Conservation (phyloP, 2,888 invertebrate genomes). For the Pheosia gnoma region DNA sequence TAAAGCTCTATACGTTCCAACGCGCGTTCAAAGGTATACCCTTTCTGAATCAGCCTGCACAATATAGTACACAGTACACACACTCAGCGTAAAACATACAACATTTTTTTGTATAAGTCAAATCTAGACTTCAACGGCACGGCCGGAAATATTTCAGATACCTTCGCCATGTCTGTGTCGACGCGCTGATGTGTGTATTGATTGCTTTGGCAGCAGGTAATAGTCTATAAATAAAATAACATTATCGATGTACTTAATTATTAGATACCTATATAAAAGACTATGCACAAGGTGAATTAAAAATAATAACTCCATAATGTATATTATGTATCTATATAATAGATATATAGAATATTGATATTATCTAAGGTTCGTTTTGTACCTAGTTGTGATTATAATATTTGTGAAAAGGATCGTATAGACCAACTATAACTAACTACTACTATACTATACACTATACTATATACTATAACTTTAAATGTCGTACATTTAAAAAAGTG, state of each 20-base stretch:
- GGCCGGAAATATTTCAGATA: slow-evolving; percentile 8
- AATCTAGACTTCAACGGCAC: neutral
- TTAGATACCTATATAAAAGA: neutral
- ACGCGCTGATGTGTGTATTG: neutral
- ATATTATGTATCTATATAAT: neutral
- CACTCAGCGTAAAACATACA: too few relatives aligned
- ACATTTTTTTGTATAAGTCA: too few relatives aligned
- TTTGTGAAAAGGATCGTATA: too few relatives aligned
- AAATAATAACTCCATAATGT: neutral
- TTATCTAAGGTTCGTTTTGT: neutral
- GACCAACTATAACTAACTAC: too few relatives aligned
- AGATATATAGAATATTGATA: neutral
- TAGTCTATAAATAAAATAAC: neutral
- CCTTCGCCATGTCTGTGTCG: slow-evolving; percentile 4
- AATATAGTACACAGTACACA: too few relatives aligned
- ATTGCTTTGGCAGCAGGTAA: slow-evolving; percentile 1
- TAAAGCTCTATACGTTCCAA: too few relatives aligned
- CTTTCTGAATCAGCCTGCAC: too few relatives aligned
- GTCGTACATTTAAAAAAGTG: too few relatives aligned
- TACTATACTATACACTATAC: too few relatives aligned
- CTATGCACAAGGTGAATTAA: neutral
- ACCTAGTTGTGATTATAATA: neutral
- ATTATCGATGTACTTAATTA: neutral
- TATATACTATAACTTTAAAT: too few relatives aligned
- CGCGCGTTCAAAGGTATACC: too few relatives aligned